phyloP scores from a whole-genome alignment of 2,113 vertebrate genomes.

The Nibea albiflora region DNA sequence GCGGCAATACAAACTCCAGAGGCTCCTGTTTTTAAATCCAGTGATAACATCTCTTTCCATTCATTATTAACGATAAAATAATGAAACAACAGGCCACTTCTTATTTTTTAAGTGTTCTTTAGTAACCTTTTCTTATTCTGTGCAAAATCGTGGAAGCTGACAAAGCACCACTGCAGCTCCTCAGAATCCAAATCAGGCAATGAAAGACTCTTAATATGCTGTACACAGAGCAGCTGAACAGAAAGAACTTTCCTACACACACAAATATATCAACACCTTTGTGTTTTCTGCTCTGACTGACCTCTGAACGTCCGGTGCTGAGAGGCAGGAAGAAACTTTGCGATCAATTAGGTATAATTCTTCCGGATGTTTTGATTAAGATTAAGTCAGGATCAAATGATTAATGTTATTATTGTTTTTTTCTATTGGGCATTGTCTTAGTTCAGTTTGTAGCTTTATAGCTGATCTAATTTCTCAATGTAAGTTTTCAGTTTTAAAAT shows the following conservation, averaged over 20 bases:
- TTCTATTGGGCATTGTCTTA: not conserved
- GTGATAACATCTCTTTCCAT: not conserved
- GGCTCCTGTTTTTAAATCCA: not conserved
- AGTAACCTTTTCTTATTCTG: not conserved
- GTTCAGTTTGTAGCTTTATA: not conserved
- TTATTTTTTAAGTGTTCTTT: not conserved
- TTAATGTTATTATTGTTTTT: not conserved
- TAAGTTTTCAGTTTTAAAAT: not conserved
- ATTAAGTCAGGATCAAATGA: not conserved
- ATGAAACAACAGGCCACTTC: not conserved
- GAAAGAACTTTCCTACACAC: not conserved
- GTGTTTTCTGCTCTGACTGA: not conserved
- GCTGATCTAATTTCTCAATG: too few species aligned
- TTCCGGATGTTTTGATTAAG: not conserved
- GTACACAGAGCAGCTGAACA: not conserved
- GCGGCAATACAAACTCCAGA: not conserved
- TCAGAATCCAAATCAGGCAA: not conserved
- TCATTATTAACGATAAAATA: not conserved
- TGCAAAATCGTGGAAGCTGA: not conserved
- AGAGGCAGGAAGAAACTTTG: not conserved
- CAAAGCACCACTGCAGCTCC: not conserved
- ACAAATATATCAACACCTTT: not conserved
- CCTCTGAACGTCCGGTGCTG: not conserved
- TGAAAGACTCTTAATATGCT: not conserved
- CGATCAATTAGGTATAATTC: not conserved